Evolutionary conservation across 2,888 invertebrate species (phyloP).

Genomic region (Pyrochroa serraticornis): DNA sequence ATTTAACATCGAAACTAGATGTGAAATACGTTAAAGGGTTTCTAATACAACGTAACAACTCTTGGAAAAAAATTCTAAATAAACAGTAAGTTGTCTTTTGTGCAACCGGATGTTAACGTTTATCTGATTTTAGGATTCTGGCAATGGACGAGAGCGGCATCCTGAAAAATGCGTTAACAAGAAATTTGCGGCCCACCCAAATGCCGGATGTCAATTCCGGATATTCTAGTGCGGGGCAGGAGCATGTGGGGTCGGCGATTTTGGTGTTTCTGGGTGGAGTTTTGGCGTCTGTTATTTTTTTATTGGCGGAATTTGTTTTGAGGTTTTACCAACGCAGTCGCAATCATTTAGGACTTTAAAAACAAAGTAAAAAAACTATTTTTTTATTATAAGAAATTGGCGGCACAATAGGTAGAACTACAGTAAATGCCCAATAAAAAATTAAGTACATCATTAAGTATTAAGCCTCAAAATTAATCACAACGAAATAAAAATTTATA

Average conservation of each 20-base stretch:
- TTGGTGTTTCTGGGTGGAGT: slow-evolving; percentile 42
- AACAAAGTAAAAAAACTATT: slow-evolving; percentile 9
- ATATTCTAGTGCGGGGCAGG: slow-evolving; percentile 48
- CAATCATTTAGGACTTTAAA: slow-evolving; percentile 1
- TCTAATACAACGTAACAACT: slow-evolving; percentile 30
- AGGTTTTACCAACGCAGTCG: slow-evolving; percentile 33
- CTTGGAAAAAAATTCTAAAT: slow-evolving; percentile 36
- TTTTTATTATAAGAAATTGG: slow-evolving; percentile 19
- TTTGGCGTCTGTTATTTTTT: slow-evolving; percentile 36
- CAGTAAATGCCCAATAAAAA: slow-evolving; percentile 21
- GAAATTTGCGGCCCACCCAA: slow-evolving; percentile 15
- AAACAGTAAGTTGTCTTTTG: slow-evolving; percentile 38
- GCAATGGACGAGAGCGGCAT: slow-evolving; percentile 32
- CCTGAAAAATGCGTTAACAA: slow-evolving; percentile 26
- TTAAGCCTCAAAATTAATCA: slow-evolving; percentile 26
- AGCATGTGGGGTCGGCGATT: slow-evolving; percentile 48
- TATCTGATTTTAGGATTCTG: slow-evolving; percentile 32
- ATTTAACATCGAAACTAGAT: slow-evolving; percentile 22
- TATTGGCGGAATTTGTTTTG: slow-evolving; percentile 40
- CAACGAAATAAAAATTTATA: slow-evolving; percentile 6
- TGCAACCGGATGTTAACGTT: too few relatives aligned
- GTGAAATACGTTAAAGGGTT: slow-evolving; percentile 29
- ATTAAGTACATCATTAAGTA: slow-evolving; percentile 17
- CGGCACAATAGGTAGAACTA: slow-evolving; percentile 23
- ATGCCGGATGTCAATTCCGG: slow-evolving; percentile 31